A percentile compares a stretch with the other conserved stretches of the same genome.
Conservation (phyloP, 2,888 invertebrate species). For the Dryocosmus kuriphilus region DNA sequence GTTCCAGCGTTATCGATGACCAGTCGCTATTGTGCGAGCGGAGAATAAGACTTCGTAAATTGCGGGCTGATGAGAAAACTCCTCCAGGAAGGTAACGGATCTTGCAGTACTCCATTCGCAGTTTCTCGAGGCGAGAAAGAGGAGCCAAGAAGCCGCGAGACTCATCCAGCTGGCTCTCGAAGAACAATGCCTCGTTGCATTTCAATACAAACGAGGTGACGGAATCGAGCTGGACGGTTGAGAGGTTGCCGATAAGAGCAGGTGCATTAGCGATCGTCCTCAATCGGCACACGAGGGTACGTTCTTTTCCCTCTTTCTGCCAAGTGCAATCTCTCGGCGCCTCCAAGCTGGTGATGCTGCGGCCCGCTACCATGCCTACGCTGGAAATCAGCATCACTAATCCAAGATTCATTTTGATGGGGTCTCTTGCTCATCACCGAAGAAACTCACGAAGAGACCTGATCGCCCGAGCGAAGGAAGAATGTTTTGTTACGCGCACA, state of each 20-base stretch:
- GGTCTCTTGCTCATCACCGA: conserved; percentile 46
- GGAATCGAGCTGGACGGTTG: conserved; percentile 84
- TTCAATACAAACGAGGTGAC: conserved; percentile 84
- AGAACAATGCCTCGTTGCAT: conserved; percentile 87
- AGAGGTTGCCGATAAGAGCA: conserved; percentile 84
- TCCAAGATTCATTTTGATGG: conserved; percentile 49
- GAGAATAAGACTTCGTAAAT: conserved; percentile 83
- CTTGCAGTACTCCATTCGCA: conserved; percentile 88
- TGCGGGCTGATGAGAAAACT: conserved; percentile 84
- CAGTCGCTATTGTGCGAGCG: conserved; percentile 89
- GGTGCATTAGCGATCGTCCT: conserved; percentile 86
- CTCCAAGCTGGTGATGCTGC: conserved; percentile 77
- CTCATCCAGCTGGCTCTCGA: conserved; percentile 83
- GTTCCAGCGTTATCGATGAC: conserved; percentile 88
- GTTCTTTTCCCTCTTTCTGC: conserved; percentile 79
- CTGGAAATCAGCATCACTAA: conserved; percentile 58
- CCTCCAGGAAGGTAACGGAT: conserved; percentile 86
- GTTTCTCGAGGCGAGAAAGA: conserved; percentile 83
- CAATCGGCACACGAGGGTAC: conserved; percentile 82
- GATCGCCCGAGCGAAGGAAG: conserved; percentile 42
- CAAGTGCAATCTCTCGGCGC: conserved; percentile 87
- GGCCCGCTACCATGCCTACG: conserved; percentile 55
- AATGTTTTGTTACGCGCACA: conserved; percentile 72
- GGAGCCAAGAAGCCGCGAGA: conserved; percentile 79
- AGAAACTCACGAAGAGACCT: not conserved